Evolutionary conservation across 2,888 invertebrate species (phyloP).

Genomic region (Meandrusa payeni): DNA sequence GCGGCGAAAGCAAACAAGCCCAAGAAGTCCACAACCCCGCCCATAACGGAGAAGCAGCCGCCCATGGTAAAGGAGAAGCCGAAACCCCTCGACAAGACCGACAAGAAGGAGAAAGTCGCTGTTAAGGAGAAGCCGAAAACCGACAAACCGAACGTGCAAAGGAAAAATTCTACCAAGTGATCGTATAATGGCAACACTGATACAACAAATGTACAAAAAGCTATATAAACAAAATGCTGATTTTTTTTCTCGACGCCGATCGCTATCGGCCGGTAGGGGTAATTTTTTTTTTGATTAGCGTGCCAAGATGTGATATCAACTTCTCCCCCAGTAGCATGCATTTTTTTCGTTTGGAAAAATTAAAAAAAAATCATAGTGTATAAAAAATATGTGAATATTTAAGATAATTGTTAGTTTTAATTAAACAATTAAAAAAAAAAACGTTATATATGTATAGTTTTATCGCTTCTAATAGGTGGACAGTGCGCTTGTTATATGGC

Average conservation of each 20-base stretch:
- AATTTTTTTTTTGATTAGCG: constrained; percentile 11
- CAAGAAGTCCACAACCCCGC: constrained; percentile 45
- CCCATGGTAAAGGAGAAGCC: constrained; percentile 21
- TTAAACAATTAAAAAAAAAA: constrained; percentile 6
- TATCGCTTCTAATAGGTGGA: background rate
- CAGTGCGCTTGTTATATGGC: background rate
- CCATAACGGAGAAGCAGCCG: constrained; percentile 36
- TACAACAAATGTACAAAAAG: constrained; percentile 29
- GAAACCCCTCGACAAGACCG: constrained; percentile 34
- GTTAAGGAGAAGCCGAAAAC: constrained; percentile 28
- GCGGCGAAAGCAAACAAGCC: constrained; percentile 71
- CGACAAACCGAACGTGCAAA: constrained; percentile 37
- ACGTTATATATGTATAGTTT: background rate
- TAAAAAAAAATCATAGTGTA: constrained; percentile 17
- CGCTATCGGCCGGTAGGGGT: background rate
- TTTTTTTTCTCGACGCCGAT: constrained; percentile 3
- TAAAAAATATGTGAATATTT: constrained; percentile 22
- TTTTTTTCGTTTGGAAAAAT: constrained; percentile 15
- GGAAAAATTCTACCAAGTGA: constrained; percentile 67
- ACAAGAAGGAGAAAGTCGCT: constrained; percentile 25
- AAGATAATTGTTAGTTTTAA: constrained; percentile 14
- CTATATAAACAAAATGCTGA: constrained; percentile 3
- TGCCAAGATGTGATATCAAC: constrained; percentile 19
- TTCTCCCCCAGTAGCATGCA: background rate
- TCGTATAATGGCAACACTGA: constrained; percentile 3